phyloP scores from a whole-genome alignment of 2,797 vertebrate species.

The Austrolebias charrua region DNA sequence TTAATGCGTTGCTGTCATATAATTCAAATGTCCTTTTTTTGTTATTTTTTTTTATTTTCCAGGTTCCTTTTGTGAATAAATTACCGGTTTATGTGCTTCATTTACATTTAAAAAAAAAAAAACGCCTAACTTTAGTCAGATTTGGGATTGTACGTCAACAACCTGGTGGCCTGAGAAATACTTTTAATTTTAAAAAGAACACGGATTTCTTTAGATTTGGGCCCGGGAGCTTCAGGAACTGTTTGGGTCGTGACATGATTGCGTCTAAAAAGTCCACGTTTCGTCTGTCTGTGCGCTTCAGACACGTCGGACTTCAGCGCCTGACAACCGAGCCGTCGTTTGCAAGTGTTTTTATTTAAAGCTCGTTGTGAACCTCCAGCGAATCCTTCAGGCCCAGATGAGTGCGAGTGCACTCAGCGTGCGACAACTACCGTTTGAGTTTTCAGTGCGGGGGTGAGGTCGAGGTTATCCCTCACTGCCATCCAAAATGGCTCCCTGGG shows the following conservation, averaged over 20 bases:
- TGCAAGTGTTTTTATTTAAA: conserved; percentile 67
- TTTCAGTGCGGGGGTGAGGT: conserved; percentile 42
- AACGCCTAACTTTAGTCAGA: no score
- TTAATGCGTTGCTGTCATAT: no score
- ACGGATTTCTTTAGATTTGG: conserved; percentile 27
- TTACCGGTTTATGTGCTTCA: no score
- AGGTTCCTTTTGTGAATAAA: no score
- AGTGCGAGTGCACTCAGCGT: conserved; percentile 26
- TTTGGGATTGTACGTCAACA: no score
- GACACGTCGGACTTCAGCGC: conserved; percentile 55
- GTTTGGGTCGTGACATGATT: conserved; percentile 59
- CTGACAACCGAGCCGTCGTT: conserved; percentile 68
- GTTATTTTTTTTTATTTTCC: no score
- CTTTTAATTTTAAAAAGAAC: no score
- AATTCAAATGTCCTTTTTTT: no score
- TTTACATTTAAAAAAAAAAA: no score
- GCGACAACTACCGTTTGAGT: conserved; percentile 38
- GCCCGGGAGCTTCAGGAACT: conserved; percentile 51
- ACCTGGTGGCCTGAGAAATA: no score
- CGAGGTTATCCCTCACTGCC: conserved; percentile 52
- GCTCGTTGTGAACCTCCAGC: conserved; percentile 48
- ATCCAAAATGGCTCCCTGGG: conserved; percentile 47
- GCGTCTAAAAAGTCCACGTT: conserved; percentile 63
- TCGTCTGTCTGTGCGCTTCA: conserved; percentile 71
- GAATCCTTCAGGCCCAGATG: conserved; percentile 27